Base-by-base conservation (phyloP, 2,113 vertebrate genomes). In the Ptychochromis oligacanthus region DNA sequence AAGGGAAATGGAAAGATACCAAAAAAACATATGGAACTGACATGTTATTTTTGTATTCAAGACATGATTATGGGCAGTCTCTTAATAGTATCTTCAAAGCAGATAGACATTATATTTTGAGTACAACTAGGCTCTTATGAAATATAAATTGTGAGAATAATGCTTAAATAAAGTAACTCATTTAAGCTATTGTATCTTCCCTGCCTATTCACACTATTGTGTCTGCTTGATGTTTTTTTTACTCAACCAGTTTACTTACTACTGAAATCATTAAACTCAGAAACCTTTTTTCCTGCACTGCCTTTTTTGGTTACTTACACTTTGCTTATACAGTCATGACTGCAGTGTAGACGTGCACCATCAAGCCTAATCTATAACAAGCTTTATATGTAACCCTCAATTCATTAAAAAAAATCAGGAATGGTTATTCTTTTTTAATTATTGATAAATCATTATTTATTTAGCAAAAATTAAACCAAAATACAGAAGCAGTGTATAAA, bases 1-100 rank as follows among this genome's bases (percentile, higher is more conserved):
- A 54, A n/a, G 20, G 81, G 70, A 87, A 88, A 79, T 87, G 64
- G 82, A 88, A 87, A 88, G 70, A 81, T 26, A 54, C 14, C n/a
- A 81, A 74, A 83, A 82, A 38, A 2, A 57, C 61, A 74, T 80
- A 82, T 75, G n/a, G 12, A 70, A 64, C 12, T 40, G 26, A 49
- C 15, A 14, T 75, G 56, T 64, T 88, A 72, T 78, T 85, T 84
- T 72, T 43, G 20, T 18, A 18, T 52, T 49, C 46, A 22, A 57
- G n/a, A 57, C 2, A 13, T 36, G 24, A 31, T 52, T 31, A 70
- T 52, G 28, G 43, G 24, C 17, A 6, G 43, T 28, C 17, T 46
- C 22, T 65, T 1, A 1, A 36, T 36, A 36, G 34, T 46, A 15
- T 46, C 13, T 46, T 13, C 14, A 46, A 46, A 46, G 13, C 43